A percentile compares a stretch with the other conserved stretches of the same genome.
phyloP scores from a whole-genome alignment of 1,140 invertebrate genomes.

The Drosophila prosaltans region DNA sequence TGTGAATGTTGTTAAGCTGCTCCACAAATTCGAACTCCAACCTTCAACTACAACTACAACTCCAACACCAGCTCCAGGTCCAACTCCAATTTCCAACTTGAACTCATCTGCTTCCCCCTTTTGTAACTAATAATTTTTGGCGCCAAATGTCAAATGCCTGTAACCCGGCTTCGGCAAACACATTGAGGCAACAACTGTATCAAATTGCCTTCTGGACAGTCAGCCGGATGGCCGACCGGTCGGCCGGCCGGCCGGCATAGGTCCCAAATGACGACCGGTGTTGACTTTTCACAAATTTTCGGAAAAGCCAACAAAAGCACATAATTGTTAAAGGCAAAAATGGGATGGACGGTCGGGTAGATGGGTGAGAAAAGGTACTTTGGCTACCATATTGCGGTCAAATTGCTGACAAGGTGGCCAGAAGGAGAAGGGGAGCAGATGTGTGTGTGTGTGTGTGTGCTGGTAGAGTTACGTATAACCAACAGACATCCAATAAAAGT shows the following conservation, averaged over 20 bases:
- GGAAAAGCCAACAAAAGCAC: conserved; percentile 38
- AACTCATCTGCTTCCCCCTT: conserved; percentile 15
- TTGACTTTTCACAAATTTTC: conserved; percentile 70
- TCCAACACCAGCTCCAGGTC: conserved; percentile 8
- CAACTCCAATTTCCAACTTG: conserved; percentile 15
- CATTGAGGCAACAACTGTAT: conserved; percentile 59
- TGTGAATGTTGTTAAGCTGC: conserved; percentile 60
- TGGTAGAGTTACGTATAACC: neutral
- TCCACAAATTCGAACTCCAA: conserved; percentile 32
- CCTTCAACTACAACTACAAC: conserved; percentile 1
- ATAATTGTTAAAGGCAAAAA: conserved; percentile 69
- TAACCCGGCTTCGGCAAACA: neutral
- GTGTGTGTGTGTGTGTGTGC: no score
- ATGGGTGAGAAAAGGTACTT: neutral
- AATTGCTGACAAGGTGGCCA: neutral
- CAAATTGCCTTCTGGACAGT: conserved; percentile 50
- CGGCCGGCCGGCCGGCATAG: neutral
- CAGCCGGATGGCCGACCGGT: neutral
- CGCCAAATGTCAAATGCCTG: conserved; percentile 63
- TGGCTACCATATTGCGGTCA: conserved; percentile 41
- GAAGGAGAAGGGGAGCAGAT: neutral
- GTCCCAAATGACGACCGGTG: conserved; percentile 25
- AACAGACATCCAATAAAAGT: conserved; percentile 67
- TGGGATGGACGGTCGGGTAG: neutral
- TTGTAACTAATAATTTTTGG: conserved; percentile 73